Percentiles rank a stretch among this genome's conserved stretches.
These are phyloP conservation scores for Pachymerium ferrugineum DNA, from an alignment of 2,888 invertebrate genomes.

Conservation along the genomic window DNA sequence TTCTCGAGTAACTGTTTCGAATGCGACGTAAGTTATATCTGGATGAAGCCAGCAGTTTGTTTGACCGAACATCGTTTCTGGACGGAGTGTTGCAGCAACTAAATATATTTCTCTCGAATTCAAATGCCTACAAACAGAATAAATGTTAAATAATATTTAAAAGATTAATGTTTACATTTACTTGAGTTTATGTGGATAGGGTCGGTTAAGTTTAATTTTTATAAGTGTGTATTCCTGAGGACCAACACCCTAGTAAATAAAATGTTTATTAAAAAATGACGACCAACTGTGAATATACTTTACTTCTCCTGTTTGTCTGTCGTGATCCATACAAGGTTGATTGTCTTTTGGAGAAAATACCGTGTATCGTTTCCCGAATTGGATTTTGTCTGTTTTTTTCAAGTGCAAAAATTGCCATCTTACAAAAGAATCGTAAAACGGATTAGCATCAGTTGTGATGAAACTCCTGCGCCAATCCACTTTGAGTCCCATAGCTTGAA, in stretches of 20 bases:
- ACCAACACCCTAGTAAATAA: constrained; percentile 66
- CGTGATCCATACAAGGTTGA: constrained; percentile 99
- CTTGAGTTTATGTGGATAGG: constrained; percentile 62
- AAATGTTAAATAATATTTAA: no score
- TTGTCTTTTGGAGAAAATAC: constrained; percentile 93
- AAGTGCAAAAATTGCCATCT: constrained; percentile 91
- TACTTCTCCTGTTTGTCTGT: constrained; percentile 82
- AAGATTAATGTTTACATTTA: neutral
- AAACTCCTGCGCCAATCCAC: constrained; percentile 98
- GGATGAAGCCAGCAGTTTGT: constrained; percentile 98
- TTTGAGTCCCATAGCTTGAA: constrained; percentile 82
- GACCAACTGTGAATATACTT: constrained; percentile 19
- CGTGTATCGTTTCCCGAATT: constrained; percentile 95
- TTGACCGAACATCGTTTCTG: constrained; percentile 99
- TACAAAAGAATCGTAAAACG: constrained; percentile 95
- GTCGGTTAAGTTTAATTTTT: constrained; percentile 77
- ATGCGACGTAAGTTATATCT: constrained; percentile 86
- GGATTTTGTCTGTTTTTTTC: constrained; percentile 78
- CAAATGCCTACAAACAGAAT: no score
- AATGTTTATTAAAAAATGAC: neutral
- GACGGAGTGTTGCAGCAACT: constrained; percentile 95
- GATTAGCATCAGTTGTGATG: constrained; percentile 96
- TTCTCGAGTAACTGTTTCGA: constrained; percentile 64
- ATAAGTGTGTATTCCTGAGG: constrained; percentile 97
- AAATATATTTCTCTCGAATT: constrained; percentile 59